A percentile compares a stretch with the other conserved stretches of the same genome.
Evolutionary conservation across 1,140 invertebrate species (phyloP).

Genomic region (Carposina sasakii): DNA sequence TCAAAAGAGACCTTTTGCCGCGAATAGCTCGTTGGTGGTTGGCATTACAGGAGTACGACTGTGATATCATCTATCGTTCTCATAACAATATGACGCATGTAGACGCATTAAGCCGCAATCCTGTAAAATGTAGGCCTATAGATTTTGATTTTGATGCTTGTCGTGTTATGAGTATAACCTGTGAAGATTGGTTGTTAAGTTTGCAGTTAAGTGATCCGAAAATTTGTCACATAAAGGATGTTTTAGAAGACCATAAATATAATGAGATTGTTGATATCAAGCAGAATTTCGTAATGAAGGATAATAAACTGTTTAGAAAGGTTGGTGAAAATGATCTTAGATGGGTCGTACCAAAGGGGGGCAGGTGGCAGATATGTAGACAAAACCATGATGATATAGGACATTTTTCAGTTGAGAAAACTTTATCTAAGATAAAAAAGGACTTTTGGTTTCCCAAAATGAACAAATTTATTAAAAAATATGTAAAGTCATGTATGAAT

Average conservation of each 20-base stretch:
- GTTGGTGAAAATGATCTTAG: background rate
- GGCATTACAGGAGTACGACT: conserved; percentile 26
- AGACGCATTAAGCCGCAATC: conserved; percentile 31
- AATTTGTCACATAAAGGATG: background rate
- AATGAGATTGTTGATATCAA: background rate
- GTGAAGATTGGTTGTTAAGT: background rate
- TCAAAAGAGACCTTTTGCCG: conserved; percentile 6
- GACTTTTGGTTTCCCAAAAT: conserved; percentile 1
- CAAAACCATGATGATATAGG: conserved; percentile 11
- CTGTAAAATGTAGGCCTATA: background rate
- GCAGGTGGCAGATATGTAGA: conserved; percentile 6
- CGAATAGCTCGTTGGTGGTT: conserved; percentile 32
- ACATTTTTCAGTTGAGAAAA: conserved; percentile 12
- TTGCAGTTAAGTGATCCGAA: background rate
- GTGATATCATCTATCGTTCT: conserved; percentile 25
- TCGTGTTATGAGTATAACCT: background rate
- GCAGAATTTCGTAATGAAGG: background rate
- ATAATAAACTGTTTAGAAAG: background rate
- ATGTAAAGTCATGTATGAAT: background rate
- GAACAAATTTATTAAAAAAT: background rate
- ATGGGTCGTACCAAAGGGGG: background rate
- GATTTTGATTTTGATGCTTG: background rate
- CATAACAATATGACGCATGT: conserved; percentile 29
- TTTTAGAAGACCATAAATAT: background rate
- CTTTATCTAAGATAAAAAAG: background rate